A percentile compares a stretch with the other conserved stretches of the same genome.
These are phyloP conservation scores for Pristis pectinata DNA, from an alignment of 2,797 vertebrate genomes.

Conservation along the genomic window DNA sequence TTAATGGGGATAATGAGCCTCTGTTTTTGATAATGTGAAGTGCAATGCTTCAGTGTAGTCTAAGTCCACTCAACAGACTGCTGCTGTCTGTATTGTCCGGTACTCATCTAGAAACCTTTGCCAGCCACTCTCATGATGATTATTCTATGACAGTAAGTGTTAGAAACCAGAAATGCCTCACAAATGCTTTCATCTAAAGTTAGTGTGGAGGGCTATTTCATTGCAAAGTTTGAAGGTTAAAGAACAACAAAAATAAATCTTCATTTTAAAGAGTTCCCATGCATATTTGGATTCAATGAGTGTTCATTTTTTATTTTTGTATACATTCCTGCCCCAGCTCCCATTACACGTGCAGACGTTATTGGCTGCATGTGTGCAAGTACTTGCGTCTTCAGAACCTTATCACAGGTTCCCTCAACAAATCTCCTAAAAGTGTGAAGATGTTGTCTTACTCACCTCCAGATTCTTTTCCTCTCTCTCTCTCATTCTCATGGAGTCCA, in stretches of 20 bases:
- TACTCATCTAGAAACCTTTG: neutral
- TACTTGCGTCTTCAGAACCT: neutral
- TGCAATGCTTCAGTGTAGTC: neutral
- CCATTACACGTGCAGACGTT: neutral
- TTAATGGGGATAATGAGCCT: neutral
- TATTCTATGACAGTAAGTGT: neutral
- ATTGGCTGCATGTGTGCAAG: neutral
- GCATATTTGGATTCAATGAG: neutral
- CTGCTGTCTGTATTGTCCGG: neutral
- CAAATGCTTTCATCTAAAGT: neutral
- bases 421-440: neutral
- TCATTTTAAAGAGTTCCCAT: neutral
- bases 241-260: neutral
- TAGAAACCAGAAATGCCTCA: neutral
- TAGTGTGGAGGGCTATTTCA: neutral
- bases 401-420: neutral
- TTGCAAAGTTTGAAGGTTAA: neutral
- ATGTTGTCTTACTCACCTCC: neutral
- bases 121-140: too few species aligned
- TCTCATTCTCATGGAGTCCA: neutral
- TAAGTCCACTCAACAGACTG: too few species aligned
- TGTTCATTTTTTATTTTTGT: neutral
- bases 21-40: neutral
- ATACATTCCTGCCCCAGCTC: neutral
- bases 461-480: neutral